Percentiles rank a stretch among this genome's conserved stretches.
These are phyloP conservation scores for Alectura lathami DNA, from an alignment of 2,113 vertebrate species.

Conservation along the genomic window DNA sequence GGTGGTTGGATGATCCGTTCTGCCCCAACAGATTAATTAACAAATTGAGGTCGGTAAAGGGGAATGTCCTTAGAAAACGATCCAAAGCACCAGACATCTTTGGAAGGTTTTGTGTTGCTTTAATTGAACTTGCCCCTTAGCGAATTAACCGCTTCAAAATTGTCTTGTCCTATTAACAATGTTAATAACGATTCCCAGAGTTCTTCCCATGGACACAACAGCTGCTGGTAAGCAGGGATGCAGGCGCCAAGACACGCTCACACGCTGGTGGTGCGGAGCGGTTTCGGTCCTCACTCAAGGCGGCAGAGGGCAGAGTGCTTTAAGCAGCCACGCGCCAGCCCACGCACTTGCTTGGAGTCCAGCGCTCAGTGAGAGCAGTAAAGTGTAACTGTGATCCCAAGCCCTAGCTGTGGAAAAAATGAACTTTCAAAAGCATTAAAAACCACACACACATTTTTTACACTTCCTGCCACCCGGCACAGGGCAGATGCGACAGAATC, in stretches of 20 bases:
- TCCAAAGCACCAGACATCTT: neutral
- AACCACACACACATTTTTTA: neutral
- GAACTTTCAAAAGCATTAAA: neutral
- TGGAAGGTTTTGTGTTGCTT: fast-evolving
- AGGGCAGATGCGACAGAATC: neutral
- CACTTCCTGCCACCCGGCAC: neutral
- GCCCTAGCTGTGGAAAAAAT: neutral
- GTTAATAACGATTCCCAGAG: neutral
- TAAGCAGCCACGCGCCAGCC: neutral
- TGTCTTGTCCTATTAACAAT: neutral
- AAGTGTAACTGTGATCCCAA: neutral
- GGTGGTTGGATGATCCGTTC: neutral
- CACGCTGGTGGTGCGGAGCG: too few species aligned
- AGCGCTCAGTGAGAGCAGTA: neutral
- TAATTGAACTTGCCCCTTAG: neutral
- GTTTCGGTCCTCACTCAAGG: neutral
- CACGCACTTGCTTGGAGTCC: fast-evolving
- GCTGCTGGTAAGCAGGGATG: neutral
- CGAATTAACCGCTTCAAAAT: neutral
- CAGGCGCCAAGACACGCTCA: neutral
- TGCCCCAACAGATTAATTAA: neutral
- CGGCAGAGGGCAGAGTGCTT: fast-evolving
- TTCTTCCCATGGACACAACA: neutral
- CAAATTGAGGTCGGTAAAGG: neutral
- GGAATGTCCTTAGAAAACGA: neutral